Conservation (phyloP, 2,113 vertebrate genomes). For the human (Homo sapiens) region DNA sequence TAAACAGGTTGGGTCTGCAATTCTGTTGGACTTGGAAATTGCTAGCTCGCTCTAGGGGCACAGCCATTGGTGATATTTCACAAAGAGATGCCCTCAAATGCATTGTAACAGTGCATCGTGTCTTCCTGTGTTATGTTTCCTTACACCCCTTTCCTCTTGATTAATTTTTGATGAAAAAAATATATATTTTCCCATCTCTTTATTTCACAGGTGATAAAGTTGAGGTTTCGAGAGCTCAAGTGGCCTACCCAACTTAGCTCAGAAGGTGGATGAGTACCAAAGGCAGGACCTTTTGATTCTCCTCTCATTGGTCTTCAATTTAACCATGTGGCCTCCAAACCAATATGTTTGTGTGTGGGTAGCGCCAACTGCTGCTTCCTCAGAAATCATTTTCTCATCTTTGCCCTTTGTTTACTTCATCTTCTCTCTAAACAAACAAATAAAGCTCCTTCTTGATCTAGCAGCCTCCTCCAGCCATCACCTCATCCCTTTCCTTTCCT, state of each 20-base stretch:
- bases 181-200: neutral
- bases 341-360: too few relatives aligned
- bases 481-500: neutral
- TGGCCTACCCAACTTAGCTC: neutral
- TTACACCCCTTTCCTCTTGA: neutral
- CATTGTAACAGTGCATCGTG: neutral
- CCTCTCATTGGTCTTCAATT: neutral
- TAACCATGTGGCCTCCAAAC: neutral
- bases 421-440: neutral
- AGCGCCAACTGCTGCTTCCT: neutral
- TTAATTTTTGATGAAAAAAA: neutral
- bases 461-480: neutral
- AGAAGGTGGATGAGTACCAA: neutral
- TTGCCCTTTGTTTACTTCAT: neutral
- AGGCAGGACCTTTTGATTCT: neutral
- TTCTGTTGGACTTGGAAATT: constrained; percentile 50
- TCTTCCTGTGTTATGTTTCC: neutral
- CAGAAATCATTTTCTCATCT: neutral
- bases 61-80: neutral
- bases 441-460: neutral
- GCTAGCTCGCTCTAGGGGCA: neutral
- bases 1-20: constrained; percentile 27
- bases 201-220: neutral
- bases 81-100: neutral
- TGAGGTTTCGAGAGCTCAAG: neutral